Base-by-base conservation (phyloP, 2,888 invertebrate genomes). In the Tholera decimalis region DNA sequence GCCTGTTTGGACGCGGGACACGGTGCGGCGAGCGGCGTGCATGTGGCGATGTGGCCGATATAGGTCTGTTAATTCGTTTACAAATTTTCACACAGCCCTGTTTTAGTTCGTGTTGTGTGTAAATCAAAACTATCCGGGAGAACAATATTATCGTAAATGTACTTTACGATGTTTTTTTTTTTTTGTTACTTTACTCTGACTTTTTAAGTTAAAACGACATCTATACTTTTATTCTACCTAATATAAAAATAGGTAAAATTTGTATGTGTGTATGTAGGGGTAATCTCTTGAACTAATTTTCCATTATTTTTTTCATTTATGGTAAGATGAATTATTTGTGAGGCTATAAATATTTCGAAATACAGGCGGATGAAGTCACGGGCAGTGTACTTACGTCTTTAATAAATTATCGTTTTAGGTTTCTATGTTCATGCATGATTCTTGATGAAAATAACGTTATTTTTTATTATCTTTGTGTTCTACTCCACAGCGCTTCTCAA, bases 31-130 rank as follows among this genome's bases (percentile, higher is more conserved):
- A 77, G 75, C 80, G 67, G 77, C 58, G 51, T 79, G 75, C 81
- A 80, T 82, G 79, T 74, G 75, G 68, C 61, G 79, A 80, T 82
- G 80, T 63, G 75, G 51, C 65, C 79, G 71, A 78, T 77, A 77
- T 80, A n/a, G n/a, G 74, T 85, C 81, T 81, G 85, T 81, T 82
- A 84, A 86, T 85, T 83, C 83, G 83, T 86, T 86, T 84, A 82
- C 83, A 85, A 80, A 85, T 85, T 85, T 86, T 74, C 83, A 77
- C 83, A 79, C 74, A 43, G 55, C n/a, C 51, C 43, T 46, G 46
- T 79, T 69, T 47, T 53, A 37, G 33, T 62, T 73, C 43, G 28
- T 54, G 6, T 56, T 53, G 47, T 4, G n/a, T 7, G 24, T 55
- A 60, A 67, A 51, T 60, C 30, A 55, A 44, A 55, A 55, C 15